Conservation (phyloP, 2,888 invertebrate genomes). For the Buathra laborator region DNA sequence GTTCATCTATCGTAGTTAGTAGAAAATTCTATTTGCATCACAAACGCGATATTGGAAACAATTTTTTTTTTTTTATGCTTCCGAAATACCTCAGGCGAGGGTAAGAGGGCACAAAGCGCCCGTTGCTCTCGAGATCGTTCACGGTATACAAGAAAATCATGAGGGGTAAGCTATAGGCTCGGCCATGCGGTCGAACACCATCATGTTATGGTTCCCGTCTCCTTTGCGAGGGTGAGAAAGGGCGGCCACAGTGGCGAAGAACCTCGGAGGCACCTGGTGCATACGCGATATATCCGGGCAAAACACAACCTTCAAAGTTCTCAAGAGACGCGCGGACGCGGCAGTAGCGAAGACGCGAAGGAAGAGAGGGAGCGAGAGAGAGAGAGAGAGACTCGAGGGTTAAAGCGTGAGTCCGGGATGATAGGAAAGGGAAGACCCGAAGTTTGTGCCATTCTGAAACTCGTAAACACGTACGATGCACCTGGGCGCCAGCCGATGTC, state of each 20-base stretch:
- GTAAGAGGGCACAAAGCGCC: slow-evolving; percentile 8
- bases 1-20: background rate
- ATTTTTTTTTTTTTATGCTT: slow-evolving; percentile 32
- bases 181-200: slow-evolving; percentile 56
- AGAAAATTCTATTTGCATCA: background rate
- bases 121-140: slow-evolving; percentile 7
- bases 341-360: slow-evolving; percentile 16
- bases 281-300: slow-evolving; percentile 75
- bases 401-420: slow-evolving; percentile 35
- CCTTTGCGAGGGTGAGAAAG: slow-evolving; percentile 11
- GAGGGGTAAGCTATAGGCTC: slow-evolving; percentile 51
- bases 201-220: slow-evolving; percentile 54
- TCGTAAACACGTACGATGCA: slow-evolving; percentile 83
- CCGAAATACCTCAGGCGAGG: slow-evolving; percentile 8
- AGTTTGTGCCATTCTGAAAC: slow-evolving; percentile 77
- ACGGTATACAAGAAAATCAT: slow-evolving; percentile 60
- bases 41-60: background rate
- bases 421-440: slow-evolving; percentile 53
- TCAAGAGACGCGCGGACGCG: slow-evolving; percentile 51
- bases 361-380: background rate
- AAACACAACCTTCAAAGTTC: slow-evolving; percentile 80
- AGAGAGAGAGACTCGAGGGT: slow-evolving; percentile 3
- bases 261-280: slow-evolving; percentile 75
- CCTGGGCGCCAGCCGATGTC: slow-evolving; percentile 79
- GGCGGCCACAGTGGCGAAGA: slow-evolving; percentile 56